These are phyloP conservation scores for Lindbergichthys nudifrons DNA, from an alignment of 2,797 vertebrate genomes.

Conservation along the genomic window DNA sequence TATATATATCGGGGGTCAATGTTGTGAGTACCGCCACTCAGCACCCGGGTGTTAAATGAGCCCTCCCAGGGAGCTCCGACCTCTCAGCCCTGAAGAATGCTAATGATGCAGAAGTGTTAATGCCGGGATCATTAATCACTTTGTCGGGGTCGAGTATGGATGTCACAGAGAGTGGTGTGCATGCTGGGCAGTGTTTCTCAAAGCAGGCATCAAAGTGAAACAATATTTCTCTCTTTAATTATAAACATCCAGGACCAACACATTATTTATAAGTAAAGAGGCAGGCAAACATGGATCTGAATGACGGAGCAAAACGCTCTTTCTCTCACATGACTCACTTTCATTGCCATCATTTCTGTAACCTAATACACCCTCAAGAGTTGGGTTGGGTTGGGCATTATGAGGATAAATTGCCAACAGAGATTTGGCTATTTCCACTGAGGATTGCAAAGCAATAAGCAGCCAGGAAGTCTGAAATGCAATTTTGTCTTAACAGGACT, in stretches of 20 bases:
- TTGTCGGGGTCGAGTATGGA: conserved; percentile 25
- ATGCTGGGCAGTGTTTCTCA: conserved; percentile 19
- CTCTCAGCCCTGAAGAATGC: conserved; percentile 76
- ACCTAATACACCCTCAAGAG: conserved; percentile 6
- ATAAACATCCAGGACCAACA: neutral
- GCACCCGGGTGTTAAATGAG: conserved; percentile 80
- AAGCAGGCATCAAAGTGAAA: neutral
- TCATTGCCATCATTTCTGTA: conserved; percentile 9
- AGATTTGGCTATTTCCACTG: neutral
- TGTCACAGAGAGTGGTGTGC: conserved; percentile 36
- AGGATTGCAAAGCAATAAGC: neutral
- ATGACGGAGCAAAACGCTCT: neutral
- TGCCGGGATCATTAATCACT: conserved; percentile 61
- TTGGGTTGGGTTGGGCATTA: neutral
- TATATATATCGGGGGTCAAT: conserved; percentile 26
- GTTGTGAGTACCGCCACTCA: conserved; percentile 77
- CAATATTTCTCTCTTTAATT: neutral
- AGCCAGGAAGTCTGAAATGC: neutral
- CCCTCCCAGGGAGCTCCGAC: conserved; percentile 60
- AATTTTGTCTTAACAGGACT: neutral
- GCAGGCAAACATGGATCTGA: neutral
- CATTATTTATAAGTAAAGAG: neutral
- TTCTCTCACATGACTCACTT: conserved; percentile 4
- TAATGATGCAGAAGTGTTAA: conserved; percentile 73
- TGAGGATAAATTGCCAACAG: neutral